Evolutionary conservation across 2,888 invertebrate species (phyloP).

Genomic region (Dastarcus helophoroides): DNA sequence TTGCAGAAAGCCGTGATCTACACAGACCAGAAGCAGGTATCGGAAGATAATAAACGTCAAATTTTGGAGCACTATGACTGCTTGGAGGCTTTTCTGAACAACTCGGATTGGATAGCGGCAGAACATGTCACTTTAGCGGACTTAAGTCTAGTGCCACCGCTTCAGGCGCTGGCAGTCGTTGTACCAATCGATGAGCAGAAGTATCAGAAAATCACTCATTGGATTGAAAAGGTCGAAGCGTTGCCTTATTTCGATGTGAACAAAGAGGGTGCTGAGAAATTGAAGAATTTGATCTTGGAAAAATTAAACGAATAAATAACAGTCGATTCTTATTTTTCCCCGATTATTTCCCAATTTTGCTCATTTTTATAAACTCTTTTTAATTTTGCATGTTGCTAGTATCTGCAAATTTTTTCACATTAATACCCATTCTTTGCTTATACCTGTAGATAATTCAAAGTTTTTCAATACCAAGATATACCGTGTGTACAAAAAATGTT

Average conservation of each 20-base stretch:
- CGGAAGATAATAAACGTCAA: background rate
- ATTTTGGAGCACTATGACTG: background rate
- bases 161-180: background rate
- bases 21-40: background rate
- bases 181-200: constrained; percentile 1
- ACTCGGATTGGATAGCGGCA: constrained; percentile 1
- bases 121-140: background rate
- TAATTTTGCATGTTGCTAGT: no score
- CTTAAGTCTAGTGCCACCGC: background rate
- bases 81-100: background rate
- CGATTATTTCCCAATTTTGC: no score
- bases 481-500: no score
- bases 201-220: constrained; percentile 17
- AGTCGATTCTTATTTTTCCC: no score
- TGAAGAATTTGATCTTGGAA: constrained; percentile 12
- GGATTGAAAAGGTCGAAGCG: constrained; percentile 28
- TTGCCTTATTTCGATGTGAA: constrained; percentile 23
- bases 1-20: no score
- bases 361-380: no score
- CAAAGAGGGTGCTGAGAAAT: constrained; percentile 21
- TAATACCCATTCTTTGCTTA: no score
- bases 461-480: no score
- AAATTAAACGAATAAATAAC: no score
- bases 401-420: no score
- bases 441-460: no score